These are phyloP conservation scores for Brachypodius melanocephalos DNA, from an alignment of 2,113 vertebrate species.

Conservation along the genomic window DNA sequence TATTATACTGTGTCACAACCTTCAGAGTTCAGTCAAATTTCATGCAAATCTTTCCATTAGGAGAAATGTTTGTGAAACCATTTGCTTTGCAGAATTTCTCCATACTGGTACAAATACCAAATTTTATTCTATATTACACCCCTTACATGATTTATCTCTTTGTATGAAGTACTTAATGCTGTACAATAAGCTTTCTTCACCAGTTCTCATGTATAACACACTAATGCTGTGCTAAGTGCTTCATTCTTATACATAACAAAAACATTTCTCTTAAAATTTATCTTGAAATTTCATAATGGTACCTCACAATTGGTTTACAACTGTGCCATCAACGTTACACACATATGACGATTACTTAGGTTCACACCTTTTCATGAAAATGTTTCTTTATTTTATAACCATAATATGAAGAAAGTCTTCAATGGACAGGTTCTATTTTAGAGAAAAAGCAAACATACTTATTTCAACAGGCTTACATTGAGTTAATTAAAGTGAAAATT, in stretches of 20 bases:
- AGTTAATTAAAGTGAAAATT: slow-evolving; percentile 48
- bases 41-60: background rate
- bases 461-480: slow-evolving; percentile 45
- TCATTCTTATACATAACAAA: background rate
- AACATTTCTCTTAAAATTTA: background rate
- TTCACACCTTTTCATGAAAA: background rate
- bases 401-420: slow-evolving; percentile 24
- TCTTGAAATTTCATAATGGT: background rate
- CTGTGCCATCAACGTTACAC: background rate
- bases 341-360: background rate
- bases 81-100: background rate
- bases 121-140: background rate
- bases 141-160: background rate
- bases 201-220: background rate
- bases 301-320: background rate
- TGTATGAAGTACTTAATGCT: background rate
- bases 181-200: background rate
- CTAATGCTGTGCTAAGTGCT: background rate
- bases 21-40: background rate
- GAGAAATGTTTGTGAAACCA: background rate
- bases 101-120: background rate
- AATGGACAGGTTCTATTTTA: background rate
- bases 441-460: slow-evolving; percentile 42
- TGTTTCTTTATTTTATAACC: slow-evolving; percentile 34
- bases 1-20: background rate